Evolutionary conservation across 2,113 vertebrate species (phyloP).

Genomic region (Andinoacara biseriatus): DNA sequence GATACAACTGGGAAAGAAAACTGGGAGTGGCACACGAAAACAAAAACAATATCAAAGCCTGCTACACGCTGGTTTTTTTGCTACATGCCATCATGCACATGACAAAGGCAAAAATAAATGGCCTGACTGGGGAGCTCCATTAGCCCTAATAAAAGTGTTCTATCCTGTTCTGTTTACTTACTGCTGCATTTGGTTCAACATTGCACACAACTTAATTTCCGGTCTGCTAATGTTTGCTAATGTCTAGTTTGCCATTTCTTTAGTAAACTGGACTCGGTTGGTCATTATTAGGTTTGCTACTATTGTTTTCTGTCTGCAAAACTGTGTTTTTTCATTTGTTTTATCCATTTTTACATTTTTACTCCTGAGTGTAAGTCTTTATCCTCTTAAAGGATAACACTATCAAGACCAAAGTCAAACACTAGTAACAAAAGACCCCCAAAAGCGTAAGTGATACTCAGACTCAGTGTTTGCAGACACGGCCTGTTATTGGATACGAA

Average conservation of each 20-base stretch:
- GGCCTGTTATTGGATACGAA: neutral
- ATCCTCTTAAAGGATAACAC: neutral
- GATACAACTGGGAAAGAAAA: neutral
- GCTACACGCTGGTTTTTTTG: neutral
- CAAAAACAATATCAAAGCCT: neutral
- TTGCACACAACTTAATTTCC: neutral
- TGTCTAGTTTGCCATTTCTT: neutral
- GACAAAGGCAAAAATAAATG: neutral
- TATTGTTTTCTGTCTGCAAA: neutral
- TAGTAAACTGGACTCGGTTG: neutral
- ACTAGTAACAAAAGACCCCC: too few relatives aligned
- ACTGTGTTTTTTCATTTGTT: neutral
- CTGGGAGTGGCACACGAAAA: neutral
- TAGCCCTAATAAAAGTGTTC: neutral
- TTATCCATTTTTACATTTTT: neutral
- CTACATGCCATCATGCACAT: neutral
- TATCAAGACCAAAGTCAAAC: neutral
- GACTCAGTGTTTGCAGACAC: too few relatives aligned
- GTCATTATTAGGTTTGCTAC: neutral
- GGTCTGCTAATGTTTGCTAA: neutral
- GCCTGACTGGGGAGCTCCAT: too few relatives aligned
- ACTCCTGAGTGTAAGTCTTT: neutral
- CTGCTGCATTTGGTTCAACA: neutral
- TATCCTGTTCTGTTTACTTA: neutral
- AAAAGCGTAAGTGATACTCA: too few relatives aligned